phyloP scores from a whole-genome alignment of 1,140 invertebrate species.

The Trichonephila inaurata region DNA sequence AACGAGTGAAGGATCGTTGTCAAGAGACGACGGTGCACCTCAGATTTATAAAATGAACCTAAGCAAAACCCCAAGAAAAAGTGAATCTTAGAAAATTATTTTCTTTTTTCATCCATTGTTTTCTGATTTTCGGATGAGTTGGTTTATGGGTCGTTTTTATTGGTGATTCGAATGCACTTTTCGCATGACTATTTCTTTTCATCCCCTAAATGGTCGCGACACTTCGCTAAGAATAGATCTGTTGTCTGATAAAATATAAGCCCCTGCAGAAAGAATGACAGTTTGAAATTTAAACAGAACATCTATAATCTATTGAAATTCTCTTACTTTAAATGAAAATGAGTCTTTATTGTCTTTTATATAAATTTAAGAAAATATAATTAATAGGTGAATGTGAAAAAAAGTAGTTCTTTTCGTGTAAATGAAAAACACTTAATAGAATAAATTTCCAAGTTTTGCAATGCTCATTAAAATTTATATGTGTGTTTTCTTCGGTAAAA shows the following conservation, averaged over 20 bases:
- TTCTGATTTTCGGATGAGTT: conserved; percentile 32
- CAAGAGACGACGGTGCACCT: conserved; percentile 38
- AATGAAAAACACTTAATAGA: too few relatives aligned
- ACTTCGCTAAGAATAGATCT: conserved; percentile 15
- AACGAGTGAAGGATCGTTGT: conserved; percentile 49
- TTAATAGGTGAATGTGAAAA: too few relatives aligned
- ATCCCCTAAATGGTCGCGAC: conserved; percentile 29
- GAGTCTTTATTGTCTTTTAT: neutral
- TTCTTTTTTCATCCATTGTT: neutral
- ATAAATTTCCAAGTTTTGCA: too few relatives aligned
- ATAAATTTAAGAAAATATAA: too few relatives aligned
- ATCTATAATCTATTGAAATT: neutral
- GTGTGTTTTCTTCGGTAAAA: too few relatives aligned
- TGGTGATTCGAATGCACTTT: conserved; percentile 45
- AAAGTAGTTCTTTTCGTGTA: too few relatives aligned
- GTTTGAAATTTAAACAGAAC: neutral
- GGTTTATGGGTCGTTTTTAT: conserved; percentile 60
- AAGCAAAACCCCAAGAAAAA: neutral
- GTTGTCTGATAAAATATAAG: neutral
- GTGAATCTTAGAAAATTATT: conserved; percentile 21
- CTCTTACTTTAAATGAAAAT: neutral
- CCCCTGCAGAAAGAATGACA: neutral
- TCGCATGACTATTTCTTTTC: conserved; percentile 59
- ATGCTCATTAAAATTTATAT: too few relatives aligned
- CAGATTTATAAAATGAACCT: conserved; percentile 14